Percentiles rank a stretch among this genome's conserved stretches.
phyloP scores from a whole-genome alignment of 2,113 vertebrate species.

The Psittacus erithacus region DNA sequence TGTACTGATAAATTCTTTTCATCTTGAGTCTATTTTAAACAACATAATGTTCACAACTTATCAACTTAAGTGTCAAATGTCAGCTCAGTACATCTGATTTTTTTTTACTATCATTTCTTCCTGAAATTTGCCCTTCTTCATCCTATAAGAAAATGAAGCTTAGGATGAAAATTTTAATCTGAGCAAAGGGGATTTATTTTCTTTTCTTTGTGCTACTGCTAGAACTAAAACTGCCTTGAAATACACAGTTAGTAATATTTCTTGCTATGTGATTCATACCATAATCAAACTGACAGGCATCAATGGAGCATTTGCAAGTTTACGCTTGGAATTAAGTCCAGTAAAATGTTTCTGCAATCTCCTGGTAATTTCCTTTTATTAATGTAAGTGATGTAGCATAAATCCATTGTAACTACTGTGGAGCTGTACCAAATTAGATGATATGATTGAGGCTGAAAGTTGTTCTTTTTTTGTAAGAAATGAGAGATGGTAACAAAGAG shows the following conservation, averaged over 20 bases:
- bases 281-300: constrained; percentile 4
- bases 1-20: not conserved
- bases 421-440: not conserved
- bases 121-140: not conserved
- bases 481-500: not conserved
- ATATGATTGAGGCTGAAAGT: not conserved
- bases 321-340: constrained; percentile 1
- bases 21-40: not conserved
- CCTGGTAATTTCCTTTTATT: constrained; percentile 4
- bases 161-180: not conserved
- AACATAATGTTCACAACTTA: not conserved
- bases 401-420: not conserved
- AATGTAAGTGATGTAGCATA: not conserved
- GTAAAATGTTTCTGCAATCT: constrained; percentile 22
- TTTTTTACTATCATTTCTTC: not conserved
- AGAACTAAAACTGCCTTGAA: not conserved
- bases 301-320: not conserved
- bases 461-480: not conserved
- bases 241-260: not conserved
- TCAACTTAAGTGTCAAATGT: not conserved
- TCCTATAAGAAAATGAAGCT: not conserved
- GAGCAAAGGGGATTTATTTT: not conserved
- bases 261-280: not conserved
- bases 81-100: not conserved
- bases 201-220: not conserved